Percentiles rank a stretch among this genome's conserved stretches.
These are phyloP conservation scores for Ichneumoninae sp. DNA, from an alignment of 2,888 invertebrate genomes.

Conservation along the genomic window DNA sequence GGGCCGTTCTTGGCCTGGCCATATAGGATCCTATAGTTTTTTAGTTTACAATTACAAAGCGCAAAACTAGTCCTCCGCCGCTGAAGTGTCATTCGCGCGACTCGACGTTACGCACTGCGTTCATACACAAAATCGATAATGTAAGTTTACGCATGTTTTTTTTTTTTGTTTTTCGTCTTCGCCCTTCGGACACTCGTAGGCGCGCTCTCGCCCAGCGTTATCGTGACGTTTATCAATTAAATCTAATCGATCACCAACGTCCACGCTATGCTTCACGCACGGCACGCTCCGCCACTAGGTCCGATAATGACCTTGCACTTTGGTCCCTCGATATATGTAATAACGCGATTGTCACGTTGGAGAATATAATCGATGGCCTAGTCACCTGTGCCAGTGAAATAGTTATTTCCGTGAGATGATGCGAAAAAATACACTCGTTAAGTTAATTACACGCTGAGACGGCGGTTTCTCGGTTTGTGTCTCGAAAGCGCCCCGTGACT, in stretches of 20 bases:
- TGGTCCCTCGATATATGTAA: conserved; percentile 56
- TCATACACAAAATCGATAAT: conserved; percentile 57
- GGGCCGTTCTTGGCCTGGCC: conserved; percentile 62
- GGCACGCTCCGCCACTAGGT: conserved; percentile 43
- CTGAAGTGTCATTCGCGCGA: not conserved
- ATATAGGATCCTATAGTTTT: conserved; percentile 65
- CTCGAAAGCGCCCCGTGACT: not conserved
- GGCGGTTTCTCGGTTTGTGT: conserved; percentile 6
- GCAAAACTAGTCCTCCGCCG: conserved; percentile 25
- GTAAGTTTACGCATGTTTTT: conserved; percentile 51
- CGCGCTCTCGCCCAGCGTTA: not conserved
- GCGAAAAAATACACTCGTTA: conserved; percentile 42
- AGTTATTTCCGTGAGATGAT: conserved; percentile 14
- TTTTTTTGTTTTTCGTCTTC: not conserved
- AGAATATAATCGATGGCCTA: conserved; percentile 60
- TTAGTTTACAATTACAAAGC: not conserved
- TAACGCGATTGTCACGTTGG: conserved; percentile 57
- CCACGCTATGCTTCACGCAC: conserved; percentile 38
- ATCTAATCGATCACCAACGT: conserved; percentile 61
- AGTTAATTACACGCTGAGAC: conserved; percentile 45
- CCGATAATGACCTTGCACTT: conserved; percentile 69
- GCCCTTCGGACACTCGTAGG: not conserved
- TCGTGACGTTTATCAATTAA: conserved; percentile 65
- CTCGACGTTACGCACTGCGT: conserved; percentile 3
- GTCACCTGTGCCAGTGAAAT: conserved; percentile 48